phyloP scores from a whole-genome alignment of 1,140 invertebrate species.

The Dreissena polymorpha region DNA sequence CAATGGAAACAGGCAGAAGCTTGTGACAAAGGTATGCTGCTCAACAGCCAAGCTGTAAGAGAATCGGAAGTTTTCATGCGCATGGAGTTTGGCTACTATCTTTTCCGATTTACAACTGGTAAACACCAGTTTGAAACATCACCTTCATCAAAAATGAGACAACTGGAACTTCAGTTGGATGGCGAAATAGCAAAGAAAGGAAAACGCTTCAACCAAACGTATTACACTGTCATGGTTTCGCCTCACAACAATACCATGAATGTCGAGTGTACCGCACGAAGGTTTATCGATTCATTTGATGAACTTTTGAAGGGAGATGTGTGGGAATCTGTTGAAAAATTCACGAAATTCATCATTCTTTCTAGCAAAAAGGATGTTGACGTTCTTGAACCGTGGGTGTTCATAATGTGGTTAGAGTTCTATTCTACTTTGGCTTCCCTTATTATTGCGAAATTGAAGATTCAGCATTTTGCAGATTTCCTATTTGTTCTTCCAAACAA shows the following conservation, averaged over 20 bases:
- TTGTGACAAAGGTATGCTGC: not conserved
- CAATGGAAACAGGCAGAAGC: slow-evolving; percentile 6
- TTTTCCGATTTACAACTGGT: slow-evolving; percentile 20
- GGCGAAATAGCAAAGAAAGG: slow-evolving; percentile 7
- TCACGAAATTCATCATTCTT: slow-evolving; percentile 61
- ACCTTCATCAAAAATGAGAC: slow-evolving; percentile 36
- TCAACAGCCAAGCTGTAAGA: slow-evolving; percentile 7
- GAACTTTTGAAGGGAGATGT: slow-evolving; percentile 56
- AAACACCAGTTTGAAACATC: too few species aligned
- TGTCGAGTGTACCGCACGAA: slow-evolving; percentile 52
- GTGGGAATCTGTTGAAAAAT: slow-evolving; percentile 62
- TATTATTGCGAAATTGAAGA: slow-evolving; percentile 57
- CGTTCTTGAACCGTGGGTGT: slow-evolving; percentile 52
- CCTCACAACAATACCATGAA: slow-evolving; percentile 29
- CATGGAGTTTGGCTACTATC: slow-evolving; percentile 33
- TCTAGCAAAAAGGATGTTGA: not conserved
- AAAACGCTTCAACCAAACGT: not conserved
- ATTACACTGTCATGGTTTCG: slow-evolving; percentile 10
- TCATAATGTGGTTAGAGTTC: slow-evolving; percentile 68
- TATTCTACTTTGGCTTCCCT: slow-evolving; percentile 60
- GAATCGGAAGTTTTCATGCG: slow-evolving; percentile 28
- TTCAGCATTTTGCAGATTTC: slow-evolving; percentile 16
- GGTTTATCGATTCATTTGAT: slow-evolving; percentile 60
- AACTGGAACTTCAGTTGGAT: slow-evolving; percentile 32
- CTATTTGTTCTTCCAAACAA: slow-evolving; percentile 59